Evolutionary conservation across 1,140 invertebrate species (phyloP).

Genomic region (Eriocheir sinensis): DNA sequence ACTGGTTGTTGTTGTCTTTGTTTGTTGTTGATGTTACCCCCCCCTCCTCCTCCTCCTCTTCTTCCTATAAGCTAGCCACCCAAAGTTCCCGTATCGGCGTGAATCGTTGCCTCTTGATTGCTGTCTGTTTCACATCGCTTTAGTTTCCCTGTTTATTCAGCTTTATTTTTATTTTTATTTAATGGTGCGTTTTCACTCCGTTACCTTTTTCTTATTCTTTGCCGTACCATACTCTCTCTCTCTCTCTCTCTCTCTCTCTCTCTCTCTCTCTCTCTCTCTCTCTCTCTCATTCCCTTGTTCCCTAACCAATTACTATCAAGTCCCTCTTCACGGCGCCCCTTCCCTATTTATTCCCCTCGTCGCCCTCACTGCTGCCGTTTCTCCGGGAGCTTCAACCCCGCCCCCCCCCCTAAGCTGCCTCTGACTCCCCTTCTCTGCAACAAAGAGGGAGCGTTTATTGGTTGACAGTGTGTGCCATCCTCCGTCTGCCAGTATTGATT

Average conservation of each 20-base stretch:
- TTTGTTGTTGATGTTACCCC: too few relatives aligned
- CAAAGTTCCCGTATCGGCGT: too few relatives aligned
- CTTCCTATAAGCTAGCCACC: neutral
- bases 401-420: neutral
- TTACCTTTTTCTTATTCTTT: neutral
- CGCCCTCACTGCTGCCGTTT: too few relatives aligned
- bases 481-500: conserved; percentile 61
- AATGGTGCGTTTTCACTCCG: neutral
- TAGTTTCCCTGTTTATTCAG: too few relatives aligned
- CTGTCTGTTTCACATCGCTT: too few relatives aligned
- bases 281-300: neutral
- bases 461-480: conserved; percentile 58
- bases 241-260: conserved; percentile 60
- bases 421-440: neutral
- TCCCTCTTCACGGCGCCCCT: neutral
- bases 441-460: conserved; percentile 36
- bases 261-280: conserved; percentile 56
- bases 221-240: neutral
- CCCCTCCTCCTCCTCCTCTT: neutral
- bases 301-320: neutral
- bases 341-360: neutral
- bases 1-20: too few relatives aligned
- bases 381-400: neutral
- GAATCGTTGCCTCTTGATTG: too few relatives aligned
- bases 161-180: too few relatives aligned